phyloP scores from a whole-genome alignment of 2,888 invertebrate species.

The Eupithecia inturbata region DNA sequence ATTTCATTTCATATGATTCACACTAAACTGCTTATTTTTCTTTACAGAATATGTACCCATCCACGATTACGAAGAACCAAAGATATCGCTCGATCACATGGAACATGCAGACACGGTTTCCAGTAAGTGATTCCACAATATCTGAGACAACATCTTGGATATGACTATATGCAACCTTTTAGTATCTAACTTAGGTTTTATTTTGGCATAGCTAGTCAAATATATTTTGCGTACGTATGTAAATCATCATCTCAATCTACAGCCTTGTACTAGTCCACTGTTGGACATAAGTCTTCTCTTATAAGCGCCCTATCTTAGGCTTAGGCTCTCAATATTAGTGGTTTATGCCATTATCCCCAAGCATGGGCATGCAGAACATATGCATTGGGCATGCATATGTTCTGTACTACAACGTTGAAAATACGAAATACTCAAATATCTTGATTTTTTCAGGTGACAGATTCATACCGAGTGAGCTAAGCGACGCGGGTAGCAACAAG shows the following conservation, averaged over 20 bases:
- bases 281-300: too few species aligned
- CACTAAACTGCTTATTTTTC: conserved; percentile 11
- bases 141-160: neutral
- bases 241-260: neutral
- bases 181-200: neutral
- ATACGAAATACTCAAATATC: neutral
- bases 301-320: too few species aligned
- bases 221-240: neutral
- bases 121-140: conserved; percentile 58
- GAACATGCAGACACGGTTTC: conserved; percentile 74
- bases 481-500: conserved; percentile 76
- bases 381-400: neutral
- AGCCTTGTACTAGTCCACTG: neutral
- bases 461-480: conserved; percentile 73
- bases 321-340: too few species aligned
- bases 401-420: neutral
- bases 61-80: conserved; percentile 75
- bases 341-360: too few species aligned
- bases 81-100: conserved; percentile 70
- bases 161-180: neutral
- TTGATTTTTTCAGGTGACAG: conserved; percentile 62
- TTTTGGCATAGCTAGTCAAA: neutral
- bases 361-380: too few species aligned
- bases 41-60: conserved; percentile 72
- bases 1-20: neutral